A percentile compares a stretch with the other conserved stretches of the same genome.
Conservation (phyloP, 2,797 vertebrate genomes). For the Acropternis orthonyx region DNA sequence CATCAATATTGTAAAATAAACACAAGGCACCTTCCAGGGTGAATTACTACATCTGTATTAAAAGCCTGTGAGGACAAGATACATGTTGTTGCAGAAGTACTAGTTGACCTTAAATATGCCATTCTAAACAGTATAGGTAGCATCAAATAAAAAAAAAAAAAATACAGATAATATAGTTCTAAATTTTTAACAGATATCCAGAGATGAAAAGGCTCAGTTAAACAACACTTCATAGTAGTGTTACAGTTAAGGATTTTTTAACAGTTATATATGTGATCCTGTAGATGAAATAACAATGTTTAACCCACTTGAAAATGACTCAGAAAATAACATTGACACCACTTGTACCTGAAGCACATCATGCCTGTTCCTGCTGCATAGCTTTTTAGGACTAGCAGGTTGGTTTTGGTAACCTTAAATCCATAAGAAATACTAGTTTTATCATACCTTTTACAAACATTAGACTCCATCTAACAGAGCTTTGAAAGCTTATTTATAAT, state of each 20-base stretch:
- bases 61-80: not conserved
- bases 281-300: conserved; percentile 36
- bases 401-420: conserved; percentile 65
- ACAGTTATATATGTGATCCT: not conserved
- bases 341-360: not conserved
- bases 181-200: not conserved
- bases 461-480: conserved; percentile 84
- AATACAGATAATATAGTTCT: not conserved
- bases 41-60: not conserved
- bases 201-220: not conserved
- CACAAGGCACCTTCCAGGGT: not conserved
- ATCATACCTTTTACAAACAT: conserved; percentile 74
- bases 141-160: not conserved
- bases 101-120: not conserved
- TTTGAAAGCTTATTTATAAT: conserved; percentile 84
- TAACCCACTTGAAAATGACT: not conserved
- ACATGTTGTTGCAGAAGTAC: not conserved
- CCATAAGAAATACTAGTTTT: conserved; percentile 70
- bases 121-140: not conserved
- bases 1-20: not conserved
- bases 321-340: not conserved
- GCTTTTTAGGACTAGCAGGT: conserved; percentile 22
- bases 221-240: not conserved
- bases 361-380: not conserved
- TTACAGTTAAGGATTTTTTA: conserved; percentile 10